A percentile compares a stretch with the other conserved stretches of the same genome.
phyloP scores from a whole-genome alignment of 2,888 invertebrate genomes.

The Epiperipatus broadwayi region DNA sequence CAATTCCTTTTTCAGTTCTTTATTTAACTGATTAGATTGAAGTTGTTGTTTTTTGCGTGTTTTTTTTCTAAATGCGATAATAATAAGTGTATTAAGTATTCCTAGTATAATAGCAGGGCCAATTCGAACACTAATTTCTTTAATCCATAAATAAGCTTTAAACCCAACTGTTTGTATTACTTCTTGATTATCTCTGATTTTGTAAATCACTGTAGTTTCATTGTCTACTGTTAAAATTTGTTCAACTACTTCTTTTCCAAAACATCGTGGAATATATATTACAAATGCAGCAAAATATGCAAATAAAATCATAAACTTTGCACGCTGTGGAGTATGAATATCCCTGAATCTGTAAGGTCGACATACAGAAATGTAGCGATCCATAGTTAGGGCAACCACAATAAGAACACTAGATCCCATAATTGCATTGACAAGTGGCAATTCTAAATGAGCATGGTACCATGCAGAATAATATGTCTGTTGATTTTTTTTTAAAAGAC shows the following conservation, averaged over 20 bases:
- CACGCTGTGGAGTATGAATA: slow-evolving; percentile 26
- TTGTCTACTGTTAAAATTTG: background rate
- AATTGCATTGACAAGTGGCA: slow-evolving; percentile 32
- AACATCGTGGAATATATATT: slow-evolving; percentile 30
- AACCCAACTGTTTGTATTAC: slow-evolving; percentile 23
- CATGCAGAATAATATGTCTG: slow-evolving; percentile 25
- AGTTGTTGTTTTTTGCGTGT: slow-evolving; percentile 28
- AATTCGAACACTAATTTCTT: slow-evolving; percentile 31
- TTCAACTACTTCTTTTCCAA: slow-evolving; percentile 26
- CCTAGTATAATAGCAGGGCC: slow-evolving; percentile 32
- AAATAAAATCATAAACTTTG: slow-evolving; percentile 25
- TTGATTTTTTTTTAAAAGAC: slow-evolving; percentile 22
- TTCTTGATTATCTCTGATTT: slow-evolving; percentile 21
- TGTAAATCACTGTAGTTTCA: slow-evolving; percentile 15
- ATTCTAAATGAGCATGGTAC: slow-evolving; percentile 32
- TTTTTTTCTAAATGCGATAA: slow-evolving; percentile 30
- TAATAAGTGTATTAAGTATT: slow-evolving; percentile 31
- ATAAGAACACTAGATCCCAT: slow-evolving; percentile 35
- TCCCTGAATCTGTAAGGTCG: slow-evolving; percentile 28
- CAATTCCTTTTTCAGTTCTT: background rate
- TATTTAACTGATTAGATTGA: too few species aligned
- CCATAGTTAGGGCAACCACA: slow-evolving; percentile 34
- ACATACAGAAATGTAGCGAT: slow-evolving; percentile 34
- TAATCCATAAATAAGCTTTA: slow-evolving; percentile 27
- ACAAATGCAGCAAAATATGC: slow-evolving; percentile 28